Percentiles rank a stretch among this genome's conserved stretches.
These are phyloP conservation scores for Meteorus cinctellus DNA, from an alignment of 2,888 invertebrate genomes.

Conservation along the genomic window DNA sequence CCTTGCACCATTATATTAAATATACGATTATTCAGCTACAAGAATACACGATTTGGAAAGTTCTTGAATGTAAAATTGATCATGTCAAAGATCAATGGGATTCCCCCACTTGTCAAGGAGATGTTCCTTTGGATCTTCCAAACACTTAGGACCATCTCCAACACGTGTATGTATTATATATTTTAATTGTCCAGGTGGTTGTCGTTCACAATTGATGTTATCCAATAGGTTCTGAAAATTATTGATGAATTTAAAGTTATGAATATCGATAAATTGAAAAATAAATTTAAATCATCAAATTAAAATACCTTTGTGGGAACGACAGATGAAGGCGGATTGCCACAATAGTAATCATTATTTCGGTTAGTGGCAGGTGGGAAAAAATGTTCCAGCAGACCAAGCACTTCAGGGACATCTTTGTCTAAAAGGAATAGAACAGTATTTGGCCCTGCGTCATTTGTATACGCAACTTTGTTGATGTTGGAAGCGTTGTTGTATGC, in stretches of 20 bases:
- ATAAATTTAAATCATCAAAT: slow-evolving; percentile 48
- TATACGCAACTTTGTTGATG: slow-evolving; percentile 89
- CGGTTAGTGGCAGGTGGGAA: slow-evolving; percentile 79
- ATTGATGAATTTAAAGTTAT: background rate
- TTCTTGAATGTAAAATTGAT: background rate
- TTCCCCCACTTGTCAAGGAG: slow-evolving; percentile 75
- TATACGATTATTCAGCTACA: background rate
- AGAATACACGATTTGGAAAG: slow-evolving; percentile 15
- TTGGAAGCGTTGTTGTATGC: slow-evolving; percentile 83
- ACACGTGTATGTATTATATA: slow-evolving; percentile 89
- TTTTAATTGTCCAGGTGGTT: slow-evolving; percentile 79
- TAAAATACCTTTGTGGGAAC: slow-evolving; percentile 63
- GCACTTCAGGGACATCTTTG: slow-evolving; percentile 81
- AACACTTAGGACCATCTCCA: slow-evolving; percentile 84
- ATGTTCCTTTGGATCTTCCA: slow-evolving; percentile 73
- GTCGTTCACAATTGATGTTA: slow-evolving; percentile 70
- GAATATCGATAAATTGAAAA: slow-evolving; percentile 40
- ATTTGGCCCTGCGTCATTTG: slow-evolving; percentile 99
- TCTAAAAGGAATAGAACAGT: slow-evolving; percentile 91
- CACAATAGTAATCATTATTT: slow-evolving; percentile 76
- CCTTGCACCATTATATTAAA: too few species aligned
- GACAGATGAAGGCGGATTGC: slow-evolving; percentile 73
- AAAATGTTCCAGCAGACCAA: slow-evolving; percentile 80
- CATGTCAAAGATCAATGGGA: slow-evolving; percentile 63
- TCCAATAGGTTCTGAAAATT: slow-evolving; percentile 54